Percentiles rank a stretch among this genome's conserved stretches.
Evolutionary conservation across 2,888 invertebrate species (phyloP).

Genomic region (Limnephilus lunatus): DNA sequence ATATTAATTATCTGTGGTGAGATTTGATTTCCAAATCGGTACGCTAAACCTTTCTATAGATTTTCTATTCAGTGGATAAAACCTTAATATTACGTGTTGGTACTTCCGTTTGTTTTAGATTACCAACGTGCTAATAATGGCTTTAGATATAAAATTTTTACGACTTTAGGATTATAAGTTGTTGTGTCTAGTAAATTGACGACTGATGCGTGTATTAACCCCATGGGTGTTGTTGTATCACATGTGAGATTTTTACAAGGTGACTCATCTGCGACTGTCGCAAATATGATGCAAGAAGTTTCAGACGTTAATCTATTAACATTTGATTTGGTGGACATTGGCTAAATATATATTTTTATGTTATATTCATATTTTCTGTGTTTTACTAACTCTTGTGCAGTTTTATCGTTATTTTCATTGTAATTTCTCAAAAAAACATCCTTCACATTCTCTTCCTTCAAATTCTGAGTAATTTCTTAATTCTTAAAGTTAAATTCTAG

Average conservation of each 20-base stretch:
- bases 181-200: neutral
- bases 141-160: neutral
- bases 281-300: neutral
- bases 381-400: no score
- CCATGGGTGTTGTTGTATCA: neutral
- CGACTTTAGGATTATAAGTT: neutral
- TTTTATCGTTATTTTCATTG: no score
- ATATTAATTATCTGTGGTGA: neutral
- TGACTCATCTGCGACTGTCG: neutral
- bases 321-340: no score
- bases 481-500: no score
- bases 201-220: neutral
- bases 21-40: neutral
- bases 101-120: neutral
- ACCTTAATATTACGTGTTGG: neutral
- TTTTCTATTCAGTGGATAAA: neutral
- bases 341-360: no score
- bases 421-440: no score
- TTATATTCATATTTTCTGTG: no score
- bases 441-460: no score
- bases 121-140: neutral
- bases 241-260: neutral
- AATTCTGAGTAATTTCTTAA: no score
- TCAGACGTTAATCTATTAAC: no score
- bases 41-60: neutral